These are phyloP conservation scores for Ophioderma brevispina DNA, from an alignment of 35 echinoderm and acorn worm genomes.

Conservation along the genomic window DNA sequence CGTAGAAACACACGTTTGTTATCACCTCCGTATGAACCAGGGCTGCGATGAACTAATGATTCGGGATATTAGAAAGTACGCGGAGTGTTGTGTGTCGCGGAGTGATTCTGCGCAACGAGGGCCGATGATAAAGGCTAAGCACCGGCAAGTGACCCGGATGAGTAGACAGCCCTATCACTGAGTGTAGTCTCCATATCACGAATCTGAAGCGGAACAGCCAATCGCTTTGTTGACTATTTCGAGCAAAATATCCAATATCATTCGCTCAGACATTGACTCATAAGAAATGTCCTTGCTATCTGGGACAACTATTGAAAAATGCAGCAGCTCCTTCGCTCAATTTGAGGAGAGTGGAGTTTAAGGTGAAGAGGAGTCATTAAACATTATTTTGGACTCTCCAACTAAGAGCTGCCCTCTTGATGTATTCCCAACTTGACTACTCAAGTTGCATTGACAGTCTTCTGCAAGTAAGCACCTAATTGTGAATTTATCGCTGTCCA, in stretches of 20 bases:
- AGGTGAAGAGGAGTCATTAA: constrained; percentile 13
- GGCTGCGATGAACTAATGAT: too few species aligned
- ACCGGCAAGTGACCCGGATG: too few species aligned
- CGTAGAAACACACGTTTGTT: too few species aligned
- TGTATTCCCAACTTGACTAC: constrained; percentile 26
- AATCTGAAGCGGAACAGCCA: constrained; percentile 1
- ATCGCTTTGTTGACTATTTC: constrained; percentile 49
- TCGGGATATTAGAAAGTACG: too few species aligned
- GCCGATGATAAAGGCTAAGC: too few species aligned
- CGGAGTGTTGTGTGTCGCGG: too few species aligned
- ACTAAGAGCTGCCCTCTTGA: constrained; percentile 33
- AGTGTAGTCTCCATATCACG: background rate
- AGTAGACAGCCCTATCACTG: background rate
- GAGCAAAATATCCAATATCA: constrained; percentile 13
- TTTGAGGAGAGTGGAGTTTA: background rate
- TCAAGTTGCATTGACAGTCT: constrained; percentile 51
- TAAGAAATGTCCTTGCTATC: too few species aligned
- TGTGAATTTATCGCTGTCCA: constrained; percentile 45
- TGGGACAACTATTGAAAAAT: background rate
- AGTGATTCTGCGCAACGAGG: too few species aligned
- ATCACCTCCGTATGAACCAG: too few species aligned
- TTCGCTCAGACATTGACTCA: background rate
- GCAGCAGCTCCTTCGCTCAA: background rate
- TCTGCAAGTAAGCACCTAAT: constrained; percentile 45
- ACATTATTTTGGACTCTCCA: constrained; percentile 39